Percentiles rank a stretch among this genome's conserved stretches.
phyloP scores from a whole-genome alignment of 1,140 invertebrate species.

The Drosophila hydei region DNA sequence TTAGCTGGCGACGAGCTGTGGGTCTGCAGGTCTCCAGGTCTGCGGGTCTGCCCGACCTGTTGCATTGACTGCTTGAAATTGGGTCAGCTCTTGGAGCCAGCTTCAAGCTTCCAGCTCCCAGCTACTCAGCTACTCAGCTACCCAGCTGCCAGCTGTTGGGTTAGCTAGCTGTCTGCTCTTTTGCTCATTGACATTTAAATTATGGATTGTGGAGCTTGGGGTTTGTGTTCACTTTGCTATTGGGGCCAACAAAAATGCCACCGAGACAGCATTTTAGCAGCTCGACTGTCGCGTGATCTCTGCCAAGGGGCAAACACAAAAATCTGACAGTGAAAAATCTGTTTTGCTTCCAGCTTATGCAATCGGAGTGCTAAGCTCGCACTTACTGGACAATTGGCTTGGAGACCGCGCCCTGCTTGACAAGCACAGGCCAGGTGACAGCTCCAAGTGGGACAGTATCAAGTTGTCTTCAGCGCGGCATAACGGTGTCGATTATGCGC shows the following conservation, averaged over 20 bases:
- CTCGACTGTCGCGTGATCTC: conserved; percentile 65
- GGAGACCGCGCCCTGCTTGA: background rate
- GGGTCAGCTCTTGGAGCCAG: conserved; percentile 48
- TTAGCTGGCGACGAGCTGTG: conserved; percentile 19
- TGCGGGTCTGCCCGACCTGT: conserved; percentile 34
- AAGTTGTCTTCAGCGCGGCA: conserved; percentile 48
- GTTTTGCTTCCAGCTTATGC: conserved; percentile 53
- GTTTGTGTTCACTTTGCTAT: conserved; percentile 46
- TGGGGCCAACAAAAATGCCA: conserved; percentile 63
- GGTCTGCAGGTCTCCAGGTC: background rate
- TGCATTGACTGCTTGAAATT: conserved; percentile 60
- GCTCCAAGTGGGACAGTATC: conserved; percentile 42
- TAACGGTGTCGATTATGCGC: conserved; percentile 59
- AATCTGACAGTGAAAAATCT: conserved; percentile 73
- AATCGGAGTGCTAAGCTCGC: conserved; percentile 40
- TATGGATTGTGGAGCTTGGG: conserved; percentile 35
- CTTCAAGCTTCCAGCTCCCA: conserved; percentile 22
- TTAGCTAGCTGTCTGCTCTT: conserved; percentile 24
- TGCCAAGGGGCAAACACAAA: conserved; percentile 55
- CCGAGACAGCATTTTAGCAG: conserved; percentile 57
- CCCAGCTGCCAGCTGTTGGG: conserved; percentile 32
- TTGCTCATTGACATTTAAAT: conserved; percentile 78
- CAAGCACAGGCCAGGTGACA: conserved; percentile 32
- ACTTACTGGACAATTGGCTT: conserved; percentile 59
- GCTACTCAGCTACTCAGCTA: background rate